Evolutionary conservation across 2,888 invertebrate genomes (phyloP).

Genomic region (Cenopis cana): DNA sequence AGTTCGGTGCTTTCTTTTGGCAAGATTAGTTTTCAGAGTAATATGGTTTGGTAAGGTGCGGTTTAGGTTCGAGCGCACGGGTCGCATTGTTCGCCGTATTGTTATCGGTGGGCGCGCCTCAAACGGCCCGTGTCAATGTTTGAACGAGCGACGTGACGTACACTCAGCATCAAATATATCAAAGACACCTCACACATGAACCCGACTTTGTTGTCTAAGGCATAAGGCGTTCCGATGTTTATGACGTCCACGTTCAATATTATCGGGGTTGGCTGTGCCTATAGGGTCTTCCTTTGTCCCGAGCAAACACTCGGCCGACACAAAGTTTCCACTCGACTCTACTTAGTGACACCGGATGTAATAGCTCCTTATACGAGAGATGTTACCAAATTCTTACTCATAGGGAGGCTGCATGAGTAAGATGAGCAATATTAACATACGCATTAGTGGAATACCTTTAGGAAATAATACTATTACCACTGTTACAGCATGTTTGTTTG

Average conservation of each 20-base stretch:
- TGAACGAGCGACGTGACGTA: slow-evolving; percentile 56
- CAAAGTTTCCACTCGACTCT: slow-evolving; percentile 45
- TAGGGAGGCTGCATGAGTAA: slow-evolving; percentile 17
- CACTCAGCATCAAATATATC: slow-evolving; percentile 35
- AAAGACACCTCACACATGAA: slow-evolving; percentile 1
- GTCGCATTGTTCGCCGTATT: slow-evolving; percentile 69
- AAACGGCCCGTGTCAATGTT: slow-evolving; percentile 72
- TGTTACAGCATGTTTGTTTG: background rate
- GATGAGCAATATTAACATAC: background rate
- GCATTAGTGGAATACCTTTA: background rate
- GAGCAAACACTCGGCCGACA: slow-evolving; percentile 56
- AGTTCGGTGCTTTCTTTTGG: slow-evolving; percentile 8
- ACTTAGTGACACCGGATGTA: slow-evolving; percentile 44
- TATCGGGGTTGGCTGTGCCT: slow-evolving; percentile 21
- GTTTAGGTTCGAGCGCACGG: slow-evolving; percentile 55
- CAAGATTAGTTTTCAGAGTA: slow-evolving; percentile 20
- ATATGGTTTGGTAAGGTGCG: slow-evolving; percentile 50
- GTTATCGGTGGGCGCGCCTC: slow-evolving; percentile 74
- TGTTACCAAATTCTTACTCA: slow-evolving; percentile 36
- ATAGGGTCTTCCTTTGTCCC: slow-evolving; percentile 56
- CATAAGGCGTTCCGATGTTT: slow-evolving; percentile 14
- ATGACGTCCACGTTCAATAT: slow-evolving; percentile 16
- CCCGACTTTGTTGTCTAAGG: slow-evolving; percentile 1
- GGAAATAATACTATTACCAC: background rate
- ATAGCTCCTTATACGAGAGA: slow-evolving; percentile 48